Evolutionary conservation across 2,888 invertebrate species (phyloP).

Genomic region (Parnassius mnemosyne): DNA sequence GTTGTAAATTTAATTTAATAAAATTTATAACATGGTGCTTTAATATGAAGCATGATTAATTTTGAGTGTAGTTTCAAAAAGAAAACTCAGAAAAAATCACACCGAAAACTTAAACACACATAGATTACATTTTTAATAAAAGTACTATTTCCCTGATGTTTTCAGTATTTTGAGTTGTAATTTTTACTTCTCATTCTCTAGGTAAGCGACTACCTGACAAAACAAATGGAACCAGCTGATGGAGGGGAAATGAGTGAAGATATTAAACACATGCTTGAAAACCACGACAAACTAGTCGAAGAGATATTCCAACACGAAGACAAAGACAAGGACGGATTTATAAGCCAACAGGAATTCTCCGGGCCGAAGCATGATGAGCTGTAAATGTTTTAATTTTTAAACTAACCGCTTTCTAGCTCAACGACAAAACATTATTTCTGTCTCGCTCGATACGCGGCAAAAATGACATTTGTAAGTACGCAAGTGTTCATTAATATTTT

Average conservation of each 20-base stretch:
- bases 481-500: conserved; percentile 18
- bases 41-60: no score
- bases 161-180: background rate
- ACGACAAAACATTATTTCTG: background rate
- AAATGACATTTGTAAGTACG: conserved; percentile 19
- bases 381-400: conserved; percentile 67
- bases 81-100: no score
- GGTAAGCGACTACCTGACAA: conserved; percentile 95
- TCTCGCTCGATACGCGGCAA: background rate
- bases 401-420: conserved; percentile 23
- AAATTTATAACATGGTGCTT: no score
- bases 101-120: no score
- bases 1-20: no score
- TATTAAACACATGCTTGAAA: conserved; percentile 89
- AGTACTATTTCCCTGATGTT: no score
- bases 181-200: conserved; percentile 49
- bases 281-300: conserved; percentile 95
- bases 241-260: conserved; percentile 87
- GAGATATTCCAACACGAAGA: conserved; percentile 99
- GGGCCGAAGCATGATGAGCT: conserved; percentile 99
- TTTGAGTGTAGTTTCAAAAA: no score
- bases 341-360: conserved; percentile 97
- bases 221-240: conserved; percentile 93
- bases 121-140: no score
- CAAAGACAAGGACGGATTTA: conserved; percentile 97